These are phyloP conservation scores for Melopsittacus undulatus DNA, from an alignment of 2,797 vertebrate species.

Conservation along the genomic window DNA sequence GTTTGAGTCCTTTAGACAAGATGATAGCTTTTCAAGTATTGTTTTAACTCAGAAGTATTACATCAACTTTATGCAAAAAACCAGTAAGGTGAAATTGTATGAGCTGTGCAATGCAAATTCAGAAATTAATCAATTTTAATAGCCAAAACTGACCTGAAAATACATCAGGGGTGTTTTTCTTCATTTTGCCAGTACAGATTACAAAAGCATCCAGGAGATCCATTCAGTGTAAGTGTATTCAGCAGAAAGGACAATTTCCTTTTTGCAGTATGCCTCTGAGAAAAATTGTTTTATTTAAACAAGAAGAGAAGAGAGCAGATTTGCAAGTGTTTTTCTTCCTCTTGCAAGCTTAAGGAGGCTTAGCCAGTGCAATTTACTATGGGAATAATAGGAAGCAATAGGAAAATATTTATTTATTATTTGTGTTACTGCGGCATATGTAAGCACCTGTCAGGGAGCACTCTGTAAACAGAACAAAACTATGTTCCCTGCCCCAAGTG, in stretches of 20 bases:
- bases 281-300: neutral
- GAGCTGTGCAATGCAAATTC: neutral
- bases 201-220: neutral
- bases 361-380: neutral
- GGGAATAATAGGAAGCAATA: neutral
- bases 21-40: neutral
- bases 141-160: neutral
- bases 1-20: neutral
- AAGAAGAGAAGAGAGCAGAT: neutral
- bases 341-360: neutral
- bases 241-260: neutral
- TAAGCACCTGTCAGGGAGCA: neutral
- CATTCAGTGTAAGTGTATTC: neutral
- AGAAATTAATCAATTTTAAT: neutral
- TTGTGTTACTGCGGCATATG: neutral
- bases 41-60: neutral
- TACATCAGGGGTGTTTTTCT: neutral
- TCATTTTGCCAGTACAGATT: neutral
- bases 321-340: neutral
- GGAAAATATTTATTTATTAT: slow-evolving; percentile 15
- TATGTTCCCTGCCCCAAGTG: neutral
- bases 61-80: neutral
- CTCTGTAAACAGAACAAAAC: neutral
- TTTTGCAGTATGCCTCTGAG: neutral
- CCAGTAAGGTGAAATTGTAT: neutral